phyloP scores from a whole-genome alignment of 2,113 vertebrate species.

The Notothenia rossii region DNA sequence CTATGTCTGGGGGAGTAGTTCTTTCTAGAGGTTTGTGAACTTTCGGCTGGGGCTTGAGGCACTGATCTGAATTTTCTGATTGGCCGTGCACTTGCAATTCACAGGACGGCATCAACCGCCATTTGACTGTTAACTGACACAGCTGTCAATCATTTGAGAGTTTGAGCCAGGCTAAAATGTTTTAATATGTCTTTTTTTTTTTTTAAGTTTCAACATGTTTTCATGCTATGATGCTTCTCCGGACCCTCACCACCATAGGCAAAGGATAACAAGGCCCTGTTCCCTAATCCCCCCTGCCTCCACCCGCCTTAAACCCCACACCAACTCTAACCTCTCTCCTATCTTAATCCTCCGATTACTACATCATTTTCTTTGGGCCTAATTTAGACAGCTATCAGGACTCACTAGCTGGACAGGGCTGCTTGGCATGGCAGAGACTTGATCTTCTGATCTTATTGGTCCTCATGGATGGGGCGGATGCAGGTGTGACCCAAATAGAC shows the following conservation, averaged over 20 bases:
- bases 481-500: constrained; percentile 69
- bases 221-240: not conserved
- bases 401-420: constrained; percentile 46
- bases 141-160: no score
- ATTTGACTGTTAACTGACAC: no score
- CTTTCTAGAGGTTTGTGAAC: no score
- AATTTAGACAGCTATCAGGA: constrained; percentile 66
- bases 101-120: no score
- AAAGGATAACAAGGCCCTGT: constrained; percentile 42
- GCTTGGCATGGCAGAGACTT: constrained; percentile 25
- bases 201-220: no score
- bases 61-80: no score
- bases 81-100: no score
- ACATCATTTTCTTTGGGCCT: constrained; percentile 68
- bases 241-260: constrained; percentile 9
- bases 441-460: constrained; percentile 41
- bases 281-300: constrained; percentile 48
- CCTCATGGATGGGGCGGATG: constrained; percentile 25
- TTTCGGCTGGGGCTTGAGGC: no score
- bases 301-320: constrained; percentile 33
- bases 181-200: no score
- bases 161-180: no score
- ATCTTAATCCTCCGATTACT: constrained; percentile 84
- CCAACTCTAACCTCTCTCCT: constrained; percentile 51
- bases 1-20: no score